Conservation (phyloP, 2,113 vertebrate species). For the Pomatorhinus ruficollis region DNA sequence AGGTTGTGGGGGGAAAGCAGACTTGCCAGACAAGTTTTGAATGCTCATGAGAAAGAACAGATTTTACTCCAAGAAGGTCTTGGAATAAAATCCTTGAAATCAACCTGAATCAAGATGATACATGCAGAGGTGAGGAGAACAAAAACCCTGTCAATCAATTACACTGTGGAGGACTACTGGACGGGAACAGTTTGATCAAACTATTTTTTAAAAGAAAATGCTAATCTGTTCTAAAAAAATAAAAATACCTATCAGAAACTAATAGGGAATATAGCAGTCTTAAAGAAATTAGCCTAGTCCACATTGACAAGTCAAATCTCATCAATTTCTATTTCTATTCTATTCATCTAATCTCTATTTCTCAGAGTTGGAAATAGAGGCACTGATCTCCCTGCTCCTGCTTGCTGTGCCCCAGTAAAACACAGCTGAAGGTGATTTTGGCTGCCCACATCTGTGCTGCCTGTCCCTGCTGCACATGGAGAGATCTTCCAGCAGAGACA, state of each 20-base stretch:
- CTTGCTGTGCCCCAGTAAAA: not conserved
- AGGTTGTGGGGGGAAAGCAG: not conserved
- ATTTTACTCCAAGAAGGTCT: not conserved
- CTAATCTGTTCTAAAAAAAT: not conserved
- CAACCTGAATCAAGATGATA: not conserved
- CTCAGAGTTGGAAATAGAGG: not conserved
- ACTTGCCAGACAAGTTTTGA: not conserved
- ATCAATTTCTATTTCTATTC: too few relatives aligned
- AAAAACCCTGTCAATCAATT: not conserved
- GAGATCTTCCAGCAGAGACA: not conserved
- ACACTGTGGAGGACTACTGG: not conserved
- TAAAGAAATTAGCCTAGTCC: not conserved
- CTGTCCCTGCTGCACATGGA: not conserved
- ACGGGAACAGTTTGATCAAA: not conserved
- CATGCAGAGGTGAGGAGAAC: not conserved
- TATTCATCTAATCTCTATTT: not conserved
- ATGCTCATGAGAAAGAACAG: not conserved
- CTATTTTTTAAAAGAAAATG: not conserved
- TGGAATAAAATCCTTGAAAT: not conserved
- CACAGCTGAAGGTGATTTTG: not conserved
- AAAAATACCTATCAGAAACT: not conserved
- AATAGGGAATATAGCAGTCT: not conserved
- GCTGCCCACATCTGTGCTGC: not conserved
- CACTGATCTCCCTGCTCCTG: not conserved
- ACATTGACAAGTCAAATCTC: not conserved